A percentile compares a stretch with the other conserved stretches of the same genome.
These are phyloP conservation scores for Antheraea mylitta DNA, from an alignment of 1,140 invertebrate genomes.

Conservation along the genomic window DNA sequence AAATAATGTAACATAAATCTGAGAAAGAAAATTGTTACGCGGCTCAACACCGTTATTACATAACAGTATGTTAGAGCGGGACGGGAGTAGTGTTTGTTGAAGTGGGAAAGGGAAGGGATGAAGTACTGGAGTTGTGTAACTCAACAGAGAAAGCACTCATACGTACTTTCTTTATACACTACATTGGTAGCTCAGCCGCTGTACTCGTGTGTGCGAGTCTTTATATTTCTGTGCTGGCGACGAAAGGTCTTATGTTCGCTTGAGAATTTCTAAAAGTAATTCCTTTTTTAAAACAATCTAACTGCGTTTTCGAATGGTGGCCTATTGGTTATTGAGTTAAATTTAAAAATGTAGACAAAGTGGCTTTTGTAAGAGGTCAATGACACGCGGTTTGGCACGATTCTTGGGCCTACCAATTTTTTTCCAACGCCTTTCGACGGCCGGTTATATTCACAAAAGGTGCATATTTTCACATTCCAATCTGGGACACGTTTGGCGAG, in stretches of 20 bases:
- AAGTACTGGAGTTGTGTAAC: conserved; percentile 67
- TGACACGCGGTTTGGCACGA: conserved; percentile 72
- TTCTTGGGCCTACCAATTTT: conserved; percentile 57
- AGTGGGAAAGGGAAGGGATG: conserved; percentile 44
- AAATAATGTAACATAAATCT: background rate
- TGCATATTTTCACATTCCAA: conserved; percentile 56
- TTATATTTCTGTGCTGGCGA: conserved; percentile 50
- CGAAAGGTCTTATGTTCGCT: conserved; percentile 58
- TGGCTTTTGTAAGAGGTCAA: conserved; percentile 69
- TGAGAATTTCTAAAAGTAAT: conserved; percentile 28
- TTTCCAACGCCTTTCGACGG: conserved; percentile 32
- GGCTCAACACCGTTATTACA: conserved; percentile 73
- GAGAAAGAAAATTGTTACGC: conserved; percentile 68
- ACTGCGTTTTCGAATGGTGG: conserved; percentile 41
- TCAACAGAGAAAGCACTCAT: conserved; percentile 72
- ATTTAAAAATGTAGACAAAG: conserved; percentile 38
- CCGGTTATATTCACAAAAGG: conserved; percentile 61
- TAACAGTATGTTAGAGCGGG: conserved; percentile 63
- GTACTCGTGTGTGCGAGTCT: conserved; percentile 48
- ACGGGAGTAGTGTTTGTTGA: conserved; percentile 26
- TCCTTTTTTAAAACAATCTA: background rate
- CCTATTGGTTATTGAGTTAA: conserved; percentile 31
- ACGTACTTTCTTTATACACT: conserved; percentile 68
- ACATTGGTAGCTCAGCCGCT: background rate
- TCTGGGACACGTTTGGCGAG: conserved; percentile 55